Percentiles rank a stretch among this genome's conserved stretches.
Conservation (phyloP, 35 echinoderm and acorn worm genomes). For the Ophioderma brevispina region DNA sequence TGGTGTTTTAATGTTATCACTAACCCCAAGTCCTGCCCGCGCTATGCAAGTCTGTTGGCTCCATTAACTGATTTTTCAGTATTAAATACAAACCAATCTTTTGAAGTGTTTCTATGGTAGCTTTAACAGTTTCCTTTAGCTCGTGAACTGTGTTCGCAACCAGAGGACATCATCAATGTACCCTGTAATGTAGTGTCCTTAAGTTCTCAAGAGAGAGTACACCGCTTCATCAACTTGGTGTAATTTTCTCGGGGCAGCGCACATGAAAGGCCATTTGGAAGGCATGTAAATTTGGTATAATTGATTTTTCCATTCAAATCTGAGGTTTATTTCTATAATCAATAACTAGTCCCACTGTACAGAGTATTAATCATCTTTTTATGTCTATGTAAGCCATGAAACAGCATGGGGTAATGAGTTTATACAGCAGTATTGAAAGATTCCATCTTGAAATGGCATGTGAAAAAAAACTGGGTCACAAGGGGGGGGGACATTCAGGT, state of each 20-base stretch:
- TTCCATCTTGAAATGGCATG: constrained; percentile 71
- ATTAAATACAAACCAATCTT: constrained; percentile 40
- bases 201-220: neutral
- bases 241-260: constrained; percentile 42
- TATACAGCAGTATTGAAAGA: constrained; percentile 11
- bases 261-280: constrained; percentile 38
- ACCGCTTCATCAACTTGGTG: constrained; percentile 54
- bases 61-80: constrained; percentile 43
- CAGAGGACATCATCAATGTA: neutral
- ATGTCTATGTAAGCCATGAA: constrained; percentile 52
- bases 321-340: constrained; percentile 52
- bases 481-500: no score
- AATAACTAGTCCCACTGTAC: constrained; percentile 26
- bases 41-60: no score
- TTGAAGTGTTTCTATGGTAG: constrained; percentile 28
- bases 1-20: no score
- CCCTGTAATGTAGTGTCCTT: constrained; percentile 17
- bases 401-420: neutral
- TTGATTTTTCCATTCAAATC: constrained; percentile 50
- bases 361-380: constrained; percentile 39
- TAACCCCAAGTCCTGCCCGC: no score
- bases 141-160: constrained; percentile 24
- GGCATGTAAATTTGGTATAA: constrained; percentile 47
- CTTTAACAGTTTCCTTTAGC: neutral
- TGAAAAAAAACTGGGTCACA: constrained; percentile 6